Evolutionary conservation across 2,113 vertebrate genomes (phyloP).

Genomic region (Oceanites oceanicus): DNA sequence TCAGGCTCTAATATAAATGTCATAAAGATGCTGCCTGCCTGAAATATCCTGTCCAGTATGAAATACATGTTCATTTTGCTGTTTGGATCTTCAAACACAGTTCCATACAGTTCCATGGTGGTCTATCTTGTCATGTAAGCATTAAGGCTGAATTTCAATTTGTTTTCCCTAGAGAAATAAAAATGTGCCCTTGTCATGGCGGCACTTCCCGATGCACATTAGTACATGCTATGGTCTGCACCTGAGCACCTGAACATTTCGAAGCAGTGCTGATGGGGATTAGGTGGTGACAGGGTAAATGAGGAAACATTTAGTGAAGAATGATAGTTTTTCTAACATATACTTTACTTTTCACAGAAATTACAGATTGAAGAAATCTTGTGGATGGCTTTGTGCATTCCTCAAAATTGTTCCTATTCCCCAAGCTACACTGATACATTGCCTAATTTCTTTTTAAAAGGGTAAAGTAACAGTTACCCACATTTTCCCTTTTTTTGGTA

Average conservation of each 20-base stretch:
- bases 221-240: not conserved
- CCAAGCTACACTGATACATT: not conserved
- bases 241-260: not conserved
- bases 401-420: constrained; percentile 11
- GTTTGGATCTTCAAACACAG: constrained; percentile 2
- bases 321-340: not conserved
- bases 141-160: constrained; percentile 1
- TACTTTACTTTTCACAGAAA: not conserved
- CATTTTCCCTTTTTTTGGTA: not conserved
- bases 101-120: not conserved
- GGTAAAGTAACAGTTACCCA: constrained; percentile 32
- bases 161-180: constrained; percentile 29
- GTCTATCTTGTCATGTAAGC: constrained; percentile 14
- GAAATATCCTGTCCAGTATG: not conserved
- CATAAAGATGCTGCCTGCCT: not conserved
- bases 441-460: constrained; percentile 13
- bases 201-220: not conserved
- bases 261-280: not conserved
- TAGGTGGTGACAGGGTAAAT: constrained; percentile 31
- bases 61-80: not conserved
- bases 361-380: not conserved
- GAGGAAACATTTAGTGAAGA: constrained; percentile 7
- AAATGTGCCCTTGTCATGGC: not conserved
- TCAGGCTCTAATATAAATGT: not conserved
- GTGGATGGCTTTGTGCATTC: not conserved